These are phyloP conservation scores for Chauna torquata DNA, from an alignment of 2,113 vertebrate genomes.

Conservation along the genomic window DNA sequence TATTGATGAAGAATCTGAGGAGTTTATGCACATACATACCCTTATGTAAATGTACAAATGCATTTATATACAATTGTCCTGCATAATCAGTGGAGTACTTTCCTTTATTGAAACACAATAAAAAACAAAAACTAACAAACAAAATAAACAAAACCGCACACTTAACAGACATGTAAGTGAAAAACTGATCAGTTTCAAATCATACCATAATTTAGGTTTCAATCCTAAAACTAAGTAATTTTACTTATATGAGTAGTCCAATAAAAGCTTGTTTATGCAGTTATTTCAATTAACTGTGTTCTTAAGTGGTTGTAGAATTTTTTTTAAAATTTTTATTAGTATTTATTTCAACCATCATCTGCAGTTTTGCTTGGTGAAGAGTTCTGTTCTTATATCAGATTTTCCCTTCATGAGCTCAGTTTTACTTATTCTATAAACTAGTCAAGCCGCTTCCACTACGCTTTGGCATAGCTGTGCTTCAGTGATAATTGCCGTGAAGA, in stretches of 20 bases:
- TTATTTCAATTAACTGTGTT: background rate
- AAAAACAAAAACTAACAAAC: no score
- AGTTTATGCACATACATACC: background rate
- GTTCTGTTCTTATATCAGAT: background rate
- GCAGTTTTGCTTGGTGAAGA: background rate
- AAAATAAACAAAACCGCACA: background rate
- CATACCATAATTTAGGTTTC: background rate
- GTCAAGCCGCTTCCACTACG: background rate
- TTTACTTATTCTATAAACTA: background rate
- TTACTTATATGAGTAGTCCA: background rate
- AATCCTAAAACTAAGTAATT: background rate
- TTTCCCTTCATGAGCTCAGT: background rate
- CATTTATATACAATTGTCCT: background rate
- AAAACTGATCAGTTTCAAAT: background rate
- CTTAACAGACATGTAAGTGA: background rate
- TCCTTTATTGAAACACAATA: background rate
- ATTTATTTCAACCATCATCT: background rate
- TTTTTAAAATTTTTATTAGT: background rate
- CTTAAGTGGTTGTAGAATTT: background rate
- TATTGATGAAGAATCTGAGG: background rate
- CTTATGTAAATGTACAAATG: background rate
- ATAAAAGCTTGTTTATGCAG: background rate
- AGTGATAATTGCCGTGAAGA: background rate
- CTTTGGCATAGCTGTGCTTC: background rate
- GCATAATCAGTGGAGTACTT: background rate